phyloP scores from a whole-genome alignment of 1,140 invertebrate genomes.

The Andrena cerasifolii region DNA sequence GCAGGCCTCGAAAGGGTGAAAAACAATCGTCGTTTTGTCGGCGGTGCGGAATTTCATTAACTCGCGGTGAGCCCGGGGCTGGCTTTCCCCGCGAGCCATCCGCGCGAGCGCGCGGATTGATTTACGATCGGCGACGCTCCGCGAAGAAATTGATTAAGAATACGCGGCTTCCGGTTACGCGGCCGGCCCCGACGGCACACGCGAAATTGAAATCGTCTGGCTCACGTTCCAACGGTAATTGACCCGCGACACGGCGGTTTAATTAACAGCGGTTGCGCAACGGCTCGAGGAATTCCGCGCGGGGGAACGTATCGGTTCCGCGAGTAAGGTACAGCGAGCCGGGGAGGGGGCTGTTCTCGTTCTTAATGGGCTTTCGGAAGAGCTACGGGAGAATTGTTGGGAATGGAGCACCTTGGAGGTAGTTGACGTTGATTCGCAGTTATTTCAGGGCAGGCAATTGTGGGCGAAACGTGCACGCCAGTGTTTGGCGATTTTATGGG shows the following conservation, averaged over 20 bases:
- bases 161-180: not conserved
- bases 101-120: conserved; percentile 9
- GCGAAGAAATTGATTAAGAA: conserved; percentile 13
- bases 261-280: conserved; percentile 33
- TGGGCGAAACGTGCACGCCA: no score
- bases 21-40: conserved; percentile 45
- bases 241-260: not conserved
- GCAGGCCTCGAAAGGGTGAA: conserved; percentile 11
- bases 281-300: not conserved
- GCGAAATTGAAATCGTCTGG: conserved; percentile 18
- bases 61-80: not conserved
- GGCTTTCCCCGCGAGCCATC: not conserved
- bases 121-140: conserved; percentile 21
- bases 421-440: no score
- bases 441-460: no score
- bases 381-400: not conserved
- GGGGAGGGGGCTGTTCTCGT: not conserved
- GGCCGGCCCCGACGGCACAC: not conserved
- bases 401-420: no score
- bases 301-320: not conserved
- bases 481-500: no score
- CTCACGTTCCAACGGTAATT: conserved; percentile 6
- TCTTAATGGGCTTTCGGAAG: not conserved
- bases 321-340: not conserved
- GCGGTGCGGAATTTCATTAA: conserved; percentile 38